Percentiles rank a stretch among this genome's conserved stretches.
These are phyloP conservation scores for Helicorthomorpha holstii DNA, from an alignment of 1,140 invertebrate genomes.

Conservation along the genomic window DNA sequence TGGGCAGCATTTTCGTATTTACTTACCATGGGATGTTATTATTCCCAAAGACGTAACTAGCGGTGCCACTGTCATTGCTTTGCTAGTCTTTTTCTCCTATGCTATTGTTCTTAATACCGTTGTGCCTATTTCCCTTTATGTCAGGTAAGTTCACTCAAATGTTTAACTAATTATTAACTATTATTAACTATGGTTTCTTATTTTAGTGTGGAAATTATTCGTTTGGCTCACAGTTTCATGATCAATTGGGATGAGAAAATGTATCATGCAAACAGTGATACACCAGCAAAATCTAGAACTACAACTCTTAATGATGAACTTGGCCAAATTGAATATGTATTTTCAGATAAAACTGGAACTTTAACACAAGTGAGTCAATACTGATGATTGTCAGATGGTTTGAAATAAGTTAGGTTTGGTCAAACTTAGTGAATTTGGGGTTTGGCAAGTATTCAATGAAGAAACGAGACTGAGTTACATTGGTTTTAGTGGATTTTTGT, in stretches of 20 bases:
- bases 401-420: too few relatives aligned
- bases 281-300: conserved; percentile 88
- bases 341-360: conserved; percentile 98
- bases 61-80: conserved; percentile 79
- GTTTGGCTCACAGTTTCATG: conserved; percentile 87
- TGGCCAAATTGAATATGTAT: conserved; percentile 98
- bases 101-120: conserved; percentile 98
- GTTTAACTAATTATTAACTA: not conserved
- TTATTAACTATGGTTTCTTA: conserved; percentile 14
- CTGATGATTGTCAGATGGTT: conserved; percentile 3
- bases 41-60: conserved; percentile 53
- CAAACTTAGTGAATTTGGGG: too few relatives aligned
- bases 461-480: too few relatives aligned
- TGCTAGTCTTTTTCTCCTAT: conserved; percentile 98
- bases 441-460: too few relatives aligned
- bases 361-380: conserved; percentile 57
- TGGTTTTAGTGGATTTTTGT: too few relatives aligned
- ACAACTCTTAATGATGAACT: conserved; percentile 97
- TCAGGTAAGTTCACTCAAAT: conserved; percentile 45
- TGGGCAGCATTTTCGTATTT: conserved; percentile 75
- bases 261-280: conserved; percentile 72
- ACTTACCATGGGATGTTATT: conserved; percentile 86
- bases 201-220: conserved; percentile 72
- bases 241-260: conserved; percentile 95
- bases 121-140: conserved; percentile 98